Evolutionary conservation across 2,888 invertebrate species (phyloP).

Genomic region (Phragmatobia fuliginosa): DNA sequence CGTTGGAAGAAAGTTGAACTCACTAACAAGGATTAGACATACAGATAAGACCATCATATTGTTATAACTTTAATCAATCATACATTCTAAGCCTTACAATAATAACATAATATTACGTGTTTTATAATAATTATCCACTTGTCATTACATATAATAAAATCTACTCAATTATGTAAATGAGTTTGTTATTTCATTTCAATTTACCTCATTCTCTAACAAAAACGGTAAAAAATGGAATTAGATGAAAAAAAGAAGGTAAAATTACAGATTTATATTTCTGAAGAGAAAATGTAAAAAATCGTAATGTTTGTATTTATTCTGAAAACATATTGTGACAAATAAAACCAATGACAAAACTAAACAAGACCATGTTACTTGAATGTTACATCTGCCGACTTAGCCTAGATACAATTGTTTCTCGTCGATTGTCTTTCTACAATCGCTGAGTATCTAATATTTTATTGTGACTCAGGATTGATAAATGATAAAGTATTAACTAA

Average conservation of each 20-base stretch:
- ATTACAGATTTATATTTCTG: no score
- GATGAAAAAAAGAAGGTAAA: no score
- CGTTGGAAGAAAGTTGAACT: not conserved
- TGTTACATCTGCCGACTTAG: no score
- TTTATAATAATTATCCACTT: not conserved
- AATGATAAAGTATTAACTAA: no score
- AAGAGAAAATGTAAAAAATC: not conserved
- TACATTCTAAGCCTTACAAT: not conserved
- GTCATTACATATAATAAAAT: not conserved
- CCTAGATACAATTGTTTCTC: no score
- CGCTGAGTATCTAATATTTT: no score
- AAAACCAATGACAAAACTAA: no score
- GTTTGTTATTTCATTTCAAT: not conserved
- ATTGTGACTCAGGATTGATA: no score
- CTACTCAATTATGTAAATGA: not conserved
- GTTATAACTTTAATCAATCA: not conserved
- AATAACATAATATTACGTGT: not conserved
- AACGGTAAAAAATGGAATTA: not conserved
- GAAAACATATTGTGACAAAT: not conserved
- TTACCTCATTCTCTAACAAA: not conserved
- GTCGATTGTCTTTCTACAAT: no score
- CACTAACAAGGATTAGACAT: not conserved
- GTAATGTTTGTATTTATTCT: not conserved
- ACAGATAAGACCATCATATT: not conserved
- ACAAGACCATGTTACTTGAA: no score